Percentiles rank a stretch among this genome's conserved stretches.
These are phyloP conservation scores for Helicoverpa assulta DNA, from an alignment of 2,888 invertebrate species.

Conservation along the genomic window DNA sequence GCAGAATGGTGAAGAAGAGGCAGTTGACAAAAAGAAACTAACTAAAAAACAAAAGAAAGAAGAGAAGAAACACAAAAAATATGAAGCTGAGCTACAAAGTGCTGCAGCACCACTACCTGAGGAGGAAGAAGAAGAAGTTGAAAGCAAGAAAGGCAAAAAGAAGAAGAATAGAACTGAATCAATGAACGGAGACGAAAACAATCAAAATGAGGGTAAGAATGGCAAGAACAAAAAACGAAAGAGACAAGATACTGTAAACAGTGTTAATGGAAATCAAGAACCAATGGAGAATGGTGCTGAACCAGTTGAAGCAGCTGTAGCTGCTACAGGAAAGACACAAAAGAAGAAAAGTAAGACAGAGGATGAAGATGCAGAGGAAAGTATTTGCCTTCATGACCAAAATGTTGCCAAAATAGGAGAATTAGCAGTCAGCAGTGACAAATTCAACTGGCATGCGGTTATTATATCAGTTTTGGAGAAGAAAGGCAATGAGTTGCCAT, in stretches of 20 bases:
- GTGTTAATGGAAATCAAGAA: constrained; percentile 68
- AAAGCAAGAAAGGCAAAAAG: constrained; percentile 83
- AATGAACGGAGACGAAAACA: constrained; percentile 69
- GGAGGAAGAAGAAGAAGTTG: constrained; percentile 70
- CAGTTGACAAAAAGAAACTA: constrained; percentile 71
- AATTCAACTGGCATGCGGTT: constrained; percentile 88
- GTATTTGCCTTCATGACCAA: constrained; percentile 83
- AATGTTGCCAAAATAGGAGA: constrained; percentile 86
- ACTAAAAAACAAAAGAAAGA: constrained; percentile 87
- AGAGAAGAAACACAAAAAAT: constrained; percentile 85
- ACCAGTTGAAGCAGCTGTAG: constrained; percentile 60
- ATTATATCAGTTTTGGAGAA: constrained; percentile 87
- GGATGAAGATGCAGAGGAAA: constrained; percentile 78
- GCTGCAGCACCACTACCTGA: constrained; percentile 73
- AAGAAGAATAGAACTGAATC: constrained; percentile 82
- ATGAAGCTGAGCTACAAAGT: constrained; percentile 85
- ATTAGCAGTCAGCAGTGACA: constrained; percentile 72
- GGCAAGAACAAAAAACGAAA: constrained; percentile 83
- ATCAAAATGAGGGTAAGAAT: constrained; percentile 70
- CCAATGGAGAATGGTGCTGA: constrained; percentile 52
- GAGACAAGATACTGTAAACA: constrained; percentile 82
- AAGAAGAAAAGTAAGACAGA: constrained; percentile 83
- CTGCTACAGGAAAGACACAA: constrained; percentile 68
- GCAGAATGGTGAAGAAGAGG: constrained; percentile 59
- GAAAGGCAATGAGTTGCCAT: constrained; percentile 91